These are phyloP conservation scores for Anneissia japonica DNA, from an alignment of 35 echinoderm and acorn worm genomes.

Conservation along the genomic window DNA sequence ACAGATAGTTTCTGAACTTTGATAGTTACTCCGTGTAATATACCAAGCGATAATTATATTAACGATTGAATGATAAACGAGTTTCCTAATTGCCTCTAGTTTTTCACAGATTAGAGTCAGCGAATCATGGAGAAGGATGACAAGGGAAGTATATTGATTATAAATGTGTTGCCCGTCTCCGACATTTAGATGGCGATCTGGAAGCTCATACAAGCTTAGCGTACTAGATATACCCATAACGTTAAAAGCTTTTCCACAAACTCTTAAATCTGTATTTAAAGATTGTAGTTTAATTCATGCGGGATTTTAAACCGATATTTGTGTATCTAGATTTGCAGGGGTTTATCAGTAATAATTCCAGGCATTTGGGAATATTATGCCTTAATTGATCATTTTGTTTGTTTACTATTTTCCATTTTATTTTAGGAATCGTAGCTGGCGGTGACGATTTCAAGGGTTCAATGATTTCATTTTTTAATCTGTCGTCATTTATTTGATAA, in stretches of 20 bases:
- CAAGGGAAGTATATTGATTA: background rate
- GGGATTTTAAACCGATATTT: background rate
- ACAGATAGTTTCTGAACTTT: too few relatives aligned
- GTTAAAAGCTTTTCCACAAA: background rate
- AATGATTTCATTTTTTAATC: background rate
- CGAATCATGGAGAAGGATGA: background rate
- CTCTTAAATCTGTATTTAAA: background rate
- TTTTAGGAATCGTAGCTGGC: background rate
- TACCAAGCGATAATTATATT: too few relatives aligned
- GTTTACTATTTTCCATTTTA: background rate
- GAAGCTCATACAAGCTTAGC: background rate
- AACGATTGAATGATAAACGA: too few relatives aligned
- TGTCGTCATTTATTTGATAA: background rate
- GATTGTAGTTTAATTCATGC: background rate
- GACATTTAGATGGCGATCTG: background rate
- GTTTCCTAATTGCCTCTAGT: too few relatives aligned
- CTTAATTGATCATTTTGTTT: background rate
- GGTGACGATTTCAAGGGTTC: background rate
- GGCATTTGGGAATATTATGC: background rate
- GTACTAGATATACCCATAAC: background rate
- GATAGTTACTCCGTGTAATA: too few relatives aligned
- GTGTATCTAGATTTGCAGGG: background rate
- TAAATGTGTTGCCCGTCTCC: background rate
- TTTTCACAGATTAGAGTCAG: too few relatives aligned
- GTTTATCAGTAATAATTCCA: background rate